Evolutionary conservation across 2,888 invertebrate genomes (phyloP).

Genomic region (Allygus modestus): DNA sequence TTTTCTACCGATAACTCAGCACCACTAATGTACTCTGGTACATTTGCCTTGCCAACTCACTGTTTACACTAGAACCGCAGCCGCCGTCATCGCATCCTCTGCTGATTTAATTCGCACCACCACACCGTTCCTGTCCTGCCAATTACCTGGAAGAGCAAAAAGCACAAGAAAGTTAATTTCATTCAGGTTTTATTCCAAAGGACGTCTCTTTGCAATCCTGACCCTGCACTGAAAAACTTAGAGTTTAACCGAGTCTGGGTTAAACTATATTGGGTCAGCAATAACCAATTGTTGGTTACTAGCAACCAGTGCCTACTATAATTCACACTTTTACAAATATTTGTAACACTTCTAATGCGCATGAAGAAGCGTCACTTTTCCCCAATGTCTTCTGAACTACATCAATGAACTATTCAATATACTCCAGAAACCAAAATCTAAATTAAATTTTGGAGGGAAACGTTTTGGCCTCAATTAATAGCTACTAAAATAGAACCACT

Average conservation of each 20-base stretch:
- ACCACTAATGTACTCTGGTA: too few species aligned
- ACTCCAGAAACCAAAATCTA: too few species aligned
- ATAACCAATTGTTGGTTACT: too few species aligned
- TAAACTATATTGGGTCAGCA: too few species aligned
- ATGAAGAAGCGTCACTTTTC: too few species aligned
- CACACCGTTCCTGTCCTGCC: background rate
- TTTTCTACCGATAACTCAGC: constrained; percentile 40
- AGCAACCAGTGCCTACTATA: too few species aligned
- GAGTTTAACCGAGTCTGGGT: too few species aligned
- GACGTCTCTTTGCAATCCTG: background rate
- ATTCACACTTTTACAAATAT: too few species aligned
- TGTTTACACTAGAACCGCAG: constrained; percentile 3
- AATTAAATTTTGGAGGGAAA: too few species aligned
- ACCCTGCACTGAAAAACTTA: too few species aligned
- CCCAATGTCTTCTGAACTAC: background rate
- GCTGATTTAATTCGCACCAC: background rate
- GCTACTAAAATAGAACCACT: background rate
- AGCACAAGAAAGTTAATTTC: constrained; percentile 2
- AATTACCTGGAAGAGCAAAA: background rate
- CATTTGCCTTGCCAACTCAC: background rate
- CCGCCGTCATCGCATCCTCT: background rate
- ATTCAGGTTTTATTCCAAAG: background rate
- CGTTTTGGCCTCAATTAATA: too few species aligned
- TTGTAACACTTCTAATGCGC: too few species aligned
- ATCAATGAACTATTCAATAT: background rate